Evolutionary conservation across 30 jellyfish, hydroid and myxozoan genomes (phyloP), one percentile per base, ranked within the genome.

Genomic region (Chironex yamaguchii): DNA sequence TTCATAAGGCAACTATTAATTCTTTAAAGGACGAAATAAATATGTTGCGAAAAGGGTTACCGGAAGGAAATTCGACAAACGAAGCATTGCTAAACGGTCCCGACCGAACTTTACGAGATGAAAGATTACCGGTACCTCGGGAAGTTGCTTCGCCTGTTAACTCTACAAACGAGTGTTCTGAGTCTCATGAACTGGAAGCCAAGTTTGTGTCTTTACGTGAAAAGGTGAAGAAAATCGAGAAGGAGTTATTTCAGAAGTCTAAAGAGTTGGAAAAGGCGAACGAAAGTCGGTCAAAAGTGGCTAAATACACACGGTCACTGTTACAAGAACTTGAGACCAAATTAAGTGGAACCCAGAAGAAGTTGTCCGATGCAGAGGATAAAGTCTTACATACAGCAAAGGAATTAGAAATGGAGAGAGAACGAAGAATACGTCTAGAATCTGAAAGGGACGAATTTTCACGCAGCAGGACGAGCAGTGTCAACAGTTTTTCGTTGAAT

Each of bases 201-300:
- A 95, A 95, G 67, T 95, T 95, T 69, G 36, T 79, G 52, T 88
- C 91, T 21, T 65, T 95, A 69, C 71, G 91, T 69, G 97, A 89
- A 67, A 83, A 83, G 34, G 75, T 95, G 94, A 89, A 95, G 49
- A 92, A 92, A 29, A 95, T 95, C 26, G 99, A 95, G 51, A 85
- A 85, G 33, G 99, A 95, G 64, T 83, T 95, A 67, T 89, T 71
- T 68, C 50, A 79, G 49, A 95, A 95, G 48, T 95, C 99, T 62
- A 95, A 95, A 75, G 99, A 95, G 50, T 73, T 95, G 22, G 99
- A 95, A 73, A 95, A 95, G 52, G 99, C 99, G 30, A 95, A 95
- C 73, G 99, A 95, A 81, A 89, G 99, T 68, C 95, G 99, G 25
- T 84, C 97, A 34, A 95, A 95, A 81, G 99, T 95, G 30, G 99